Evolutionary conservation across 1,140 invertebrate genomes (phyloP), one percentile per base, ranked within the genome.

Genomic region (Brachionus calyciflorus): DNA sequence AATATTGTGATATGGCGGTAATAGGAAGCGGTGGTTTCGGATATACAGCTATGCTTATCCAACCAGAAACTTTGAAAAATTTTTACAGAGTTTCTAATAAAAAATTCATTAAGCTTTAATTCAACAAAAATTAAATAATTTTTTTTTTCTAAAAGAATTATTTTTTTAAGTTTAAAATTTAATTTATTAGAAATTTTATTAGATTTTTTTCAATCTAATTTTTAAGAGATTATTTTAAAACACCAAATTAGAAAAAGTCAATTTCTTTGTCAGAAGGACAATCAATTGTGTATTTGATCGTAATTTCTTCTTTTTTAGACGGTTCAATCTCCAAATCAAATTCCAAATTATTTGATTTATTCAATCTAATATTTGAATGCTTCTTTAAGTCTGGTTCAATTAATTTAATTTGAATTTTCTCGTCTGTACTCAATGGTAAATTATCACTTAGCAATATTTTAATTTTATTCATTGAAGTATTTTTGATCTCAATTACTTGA

Each of bases 401-500:
- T 4, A 73, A 30, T 30, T 33, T 73, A 19, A 73, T 46, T 26
- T 73, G 46, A 5, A 73, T 6, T 17, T 51, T 73, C 1, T 73
- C 69, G 26, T 73, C 69, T 26, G 21, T 37, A 55, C 69, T 73
- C 17, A 73, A 55, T 37, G 85, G 85, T 53, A 86, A 78, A 12
- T 84, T 83, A 46, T 86, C 85, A 28, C 73, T 78, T 1, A 86
- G 28, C 1, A 80, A 77, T 5, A 87, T 76, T 12, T 81, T 79
- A 57, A 84, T 79, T 9, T 70, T 28, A 24, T 82, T 80, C 17
- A 79, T 78, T n/a, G 79, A 80, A 28, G 82, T 82, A 76, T 86
- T 86, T 78, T 85, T 83, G 14, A 86, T 48, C 49, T 81, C 81
- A 48, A 85, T 85, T 21, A 78, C 78, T 77, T 87, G 85, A 77